These are phyloP conservation scores for Hylaeus volcanicus DNA, from an alignment of 1,140 invertebrate genomes.

Conservation along the genomic window DNA sequence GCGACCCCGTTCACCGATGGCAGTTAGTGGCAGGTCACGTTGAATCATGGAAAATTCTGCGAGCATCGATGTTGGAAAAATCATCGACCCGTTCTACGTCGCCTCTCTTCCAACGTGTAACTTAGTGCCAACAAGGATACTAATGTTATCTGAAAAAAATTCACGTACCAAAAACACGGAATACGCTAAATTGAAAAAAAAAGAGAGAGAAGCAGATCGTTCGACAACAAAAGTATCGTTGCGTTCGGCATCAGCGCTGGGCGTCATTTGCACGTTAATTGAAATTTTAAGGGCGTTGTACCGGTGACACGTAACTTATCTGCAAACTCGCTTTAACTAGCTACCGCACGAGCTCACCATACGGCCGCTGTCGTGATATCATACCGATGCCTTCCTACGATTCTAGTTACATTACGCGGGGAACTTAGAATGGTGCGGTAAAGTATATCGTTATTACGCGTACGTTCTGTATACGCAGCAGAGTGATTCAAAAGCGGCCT, in stretches of 20 bases:
- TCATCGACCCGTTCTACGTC: too few relatives aligned
- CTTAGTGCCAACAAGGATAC: too few relatives aligned
- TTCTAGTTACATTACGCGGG: conserved; percentile 31
- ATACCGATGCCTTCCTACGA: conserved; percentile 41
- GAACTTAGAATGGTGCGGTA: conserved; percentile 20
- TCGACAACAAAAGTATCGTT: not conserved
- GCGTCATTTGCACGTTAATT: conserved; percentile 51
- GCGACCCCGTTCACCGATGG: not conserved
- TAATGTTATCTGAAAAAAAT: not conserved
- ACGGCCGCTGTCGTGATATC: not conserved
- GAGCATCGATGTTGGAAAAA: too few relatives aligned
- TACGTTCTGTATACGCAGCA: not conserved
- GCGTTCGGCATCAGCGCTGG: not conserved
- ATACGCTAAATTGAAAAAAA: not conserved
- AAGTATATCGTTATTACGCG: conserved; percentile 39
- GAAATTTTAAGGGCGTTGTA: conserved; percentile 52
- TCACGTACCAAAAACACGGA: not conserved
- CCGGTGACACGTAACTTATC: conserved; percentile 34
- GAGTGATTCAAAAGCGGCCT: too few relatives aligned
- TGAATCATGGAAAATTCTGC: too few relatives aligned
- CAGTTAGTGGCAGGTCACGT: too few relatives aligned
- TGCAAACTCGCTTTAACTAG: conserved; percentile 38
- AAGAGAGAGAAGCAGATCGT: not conserved
- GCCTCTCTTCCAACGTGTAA: too few relatives aligned
- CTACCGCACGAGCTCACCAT: conserved; percentile 32